Evolutionary conservation across 2,888 invertebrate genomes (phyloP).

Genomic region (Cryptocephalus moraei): DNA sequence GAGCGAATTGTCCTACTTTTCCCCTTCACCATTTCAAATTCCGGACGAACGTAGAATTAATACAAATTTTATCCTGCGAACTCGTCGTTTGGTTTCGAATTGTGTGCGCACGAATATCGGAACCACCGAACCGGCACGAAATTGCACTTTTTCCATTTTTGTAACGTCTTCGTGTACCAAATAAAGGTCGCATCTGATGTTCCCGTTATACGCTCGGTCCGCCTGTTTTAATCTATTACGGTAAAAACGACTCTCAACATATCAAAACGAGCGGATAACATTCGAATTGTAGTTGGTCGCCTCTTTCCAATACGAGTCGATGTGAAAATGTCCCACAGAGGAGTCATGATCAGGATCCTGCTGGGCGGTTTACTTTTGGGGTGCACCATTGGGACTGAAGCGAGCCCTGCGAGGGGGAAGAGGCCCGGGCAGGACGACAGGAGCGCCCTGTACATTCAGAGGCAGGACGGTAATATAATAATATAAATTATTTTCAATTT

Average conservation of each 20-base stretch:
- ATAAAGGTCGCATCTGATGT: too few relatives aligned
- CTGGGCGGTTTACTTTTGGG: background rate
- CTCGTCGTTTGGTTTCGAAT: too few relatives aligned
- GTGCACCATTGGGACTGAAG: background rate
- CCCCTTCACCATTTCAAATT: too few relatives aligned
- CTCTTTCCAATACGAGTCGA: background rate
- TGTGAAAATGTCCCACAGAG: background rate
- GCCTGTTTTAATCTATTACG: conserved; percentile 11
- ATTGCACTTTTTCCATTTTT: too few relatives aligned
- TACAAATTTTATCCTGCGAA: too few relatives aligned
- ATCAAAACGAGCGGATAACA: background rate
- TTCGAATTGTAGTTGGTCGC: background rate
- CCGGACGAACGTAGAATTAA: too few relatives aligned
- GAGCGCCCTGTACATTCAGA: conserved; percentile 50
- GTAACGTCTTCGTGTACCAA: too few relatives aligned
- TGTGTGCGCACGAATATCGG: too few relatives aligned
- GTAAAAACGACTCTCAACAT: conserved; percentile 15
- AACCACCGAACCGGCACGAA: too few relatives aligned
- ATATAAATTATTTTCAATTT: too few relatives aligned
- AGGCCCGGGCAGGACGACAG: background rate
- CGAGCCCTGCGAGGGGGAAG: background rate
- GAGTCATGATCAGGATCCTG: background rate
- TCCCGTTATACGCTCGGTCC: too few relatives aligned
- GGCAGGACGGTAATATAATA: conserved; percentile 52
- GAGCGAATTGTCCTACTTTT: too few relatives aligned